Evolutionary conservation across 2,113 vertebrate genomes (phyloP), one percentile per base, ranked within the genome.

Genomic region (Campylorhamphus procurvoides): DNA sequence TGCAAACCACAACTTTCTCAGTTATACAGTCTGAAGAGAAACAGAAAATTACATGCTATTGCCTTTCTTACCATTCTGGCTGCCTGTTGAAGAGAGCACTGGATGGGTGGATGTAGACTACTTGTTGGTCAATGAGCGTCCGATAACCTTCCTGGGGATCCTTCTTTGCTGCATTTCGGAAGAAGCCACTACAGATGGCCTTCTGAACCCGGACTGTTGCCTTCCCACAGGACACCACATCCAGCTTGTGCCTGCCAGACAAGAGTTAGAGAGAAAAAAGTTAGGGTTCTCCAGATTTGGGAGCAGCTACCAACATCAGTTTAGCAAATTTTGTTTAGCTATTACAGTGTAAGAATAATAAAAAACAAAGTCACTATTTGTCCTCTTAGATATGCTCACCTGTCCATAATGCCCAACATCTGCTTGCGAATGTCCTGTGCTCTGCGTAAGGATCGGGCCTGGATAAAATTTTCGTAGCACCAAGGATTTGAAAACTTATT

Each of bases 381-480:
- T 19, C 29, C 71, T 47, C 11, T 11, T 18, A 6, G 18, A 28
- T 7, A 1, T 3, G 52, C 94, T 96, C 91, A 99, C 99, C 99
- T 98, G 97, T 99, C 99, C 99, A 99, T 99, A 91, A 99, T 99
- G 31, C 99, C 99, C 97, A 99, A 76, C 99, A 99, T 99, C 97
- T 99, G 99, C 86, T 99, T 99, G 94, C 99, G 99, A 93, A 99
- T 99, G 94, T 99, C 99, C 97, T 99, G 99, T 1, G 98, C 99
- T 60, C 99, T 97, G 46, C 99, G 99, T 42, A 99, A 98, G 18
- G 99, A 99, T 20, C 99, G 98, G 7, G 99, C 99, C 97, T 99
- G 99, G 95, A 99, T 99, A 58, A 99, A 99, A 66, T 99, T 99
- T 92, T 99, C 99, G 6, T 99, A 99, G 95, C 99, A 99, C 99